Percentiles rank a stretch among this genome's conserved stretches.
Evolutionary conservation across 1,140 invertebrate genomes (phyloP).

Genomic region (Hetaerina americana): DNA sequence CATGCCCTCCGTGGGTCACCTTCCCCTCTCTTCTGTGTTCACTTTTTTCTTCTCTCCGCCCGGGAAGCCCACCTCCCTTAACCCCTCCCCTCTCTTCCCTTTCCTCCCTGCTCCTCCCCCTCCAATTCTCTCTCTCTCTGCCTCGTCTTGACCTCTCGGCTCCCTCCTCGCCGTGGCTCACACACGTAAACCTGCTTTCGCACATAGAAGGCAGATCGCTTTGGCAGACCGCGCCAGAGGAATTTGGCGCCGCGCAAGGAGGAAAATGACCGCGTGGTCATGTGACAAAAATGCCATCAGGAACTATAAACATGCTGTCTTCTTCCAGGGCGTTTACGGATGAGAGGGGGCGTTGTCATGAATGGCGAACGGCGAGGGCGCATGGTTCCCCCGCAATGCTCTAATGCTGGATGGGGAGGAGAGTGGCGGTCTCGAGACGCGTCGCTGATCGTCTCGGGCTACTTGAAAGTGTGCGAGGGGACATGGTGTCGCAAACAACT

Average conservation of each 20-base stretch:
- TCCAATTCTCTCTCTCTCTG: too few relatives aligned
- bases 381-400: too few relatives aligned
- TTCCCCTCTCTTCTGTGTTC: background rate
- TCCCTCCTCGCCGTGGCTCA: too few relatives aligned
- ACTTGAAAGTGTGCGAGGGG: too few relatives aligned
- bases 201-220: background rate
- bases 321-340: background rate
- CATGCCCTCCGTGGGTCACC: background rate
- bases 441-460: too few relatives aligned
- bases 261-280: background rate
- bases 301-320: too few relatives aligned
- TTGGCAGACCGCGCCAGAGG: background rate
- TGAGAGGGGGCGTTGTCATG: background rate
- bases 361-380: too few relatives aligned
- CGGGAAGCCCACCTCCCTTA: background rate
- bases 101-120: background rate
- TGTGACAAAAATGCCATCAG: too few relatives aligned
- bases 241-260: background rate
- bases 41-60: background rate
- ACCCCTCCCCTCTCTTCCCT: background rate
- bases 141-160: background rate
- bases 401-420: too few relatives aligned
- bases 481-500: too few relatives aligned
- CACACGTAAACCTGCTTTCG: background rate
- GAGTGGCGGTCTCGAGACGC: too few relatives aligned